These are phyloP conservation scores for Enteromius argenteus DNA, from an alignment of 2,797 vertebrate genomes.

Conservation along the genomic window DNA sequence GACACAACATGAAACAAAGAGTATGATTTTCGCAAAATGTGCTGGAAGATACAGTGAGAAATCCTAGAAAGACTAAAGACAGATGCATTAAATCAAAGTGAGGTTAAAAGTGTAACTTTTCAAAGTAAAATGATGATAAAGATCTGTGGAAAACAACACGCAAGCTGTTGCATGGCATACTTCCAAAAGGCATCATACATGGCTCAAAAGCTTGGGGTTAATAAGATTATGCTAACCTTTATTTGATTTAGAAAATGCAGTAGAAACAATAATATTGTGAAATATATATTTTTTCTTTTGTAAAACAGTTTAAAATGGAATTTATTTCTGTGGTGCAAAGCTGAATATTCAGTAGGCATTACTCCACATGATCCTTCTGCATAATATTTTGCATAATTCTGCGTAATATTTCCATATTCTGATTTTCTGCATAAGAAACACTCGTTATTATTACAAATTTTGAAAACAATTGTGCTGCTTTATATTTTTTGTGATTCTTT, in stretches of 20 bases:
- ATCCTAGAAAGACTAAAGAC: neutral
- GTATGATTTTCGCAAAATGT: neutral
- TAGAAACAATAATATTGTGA: neutral
- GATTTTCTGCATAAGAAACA: neutral
- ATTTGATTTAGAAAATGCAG: neutral
- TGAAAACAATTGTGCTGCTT: neutral
- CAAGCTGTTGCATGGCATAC: neutral
- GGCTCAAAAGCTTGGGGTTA: neutral
- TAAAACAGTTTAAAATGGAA: neutral
- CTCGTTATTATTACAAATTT: neutral
- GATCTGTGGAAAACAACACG: neutral
- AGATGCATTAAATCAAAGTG: neutral
- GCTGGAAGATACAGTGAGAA: neutral
- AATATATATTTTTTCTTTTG: neutral
- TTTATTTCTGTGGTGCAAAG: neutral
- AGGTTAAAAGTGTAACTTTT: neutral
- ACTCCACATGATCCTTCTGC: neutral
- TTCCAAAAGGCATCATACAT: neutral
- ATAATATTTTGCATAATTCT: too few relatives aligned
- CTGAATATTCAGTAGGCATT: neutral
- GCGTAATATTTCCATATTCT: neutral
- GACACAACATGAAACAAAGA: constrained; percentile 24
- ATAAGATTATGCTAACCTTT: neutral
- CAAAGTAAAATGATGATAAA: neutral
- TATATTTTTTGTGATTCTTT: neutral